Base-by-base conservation (phyloP, 2,113 vertebrate species). In the zebrafish (Danio rerio) region DNA sequence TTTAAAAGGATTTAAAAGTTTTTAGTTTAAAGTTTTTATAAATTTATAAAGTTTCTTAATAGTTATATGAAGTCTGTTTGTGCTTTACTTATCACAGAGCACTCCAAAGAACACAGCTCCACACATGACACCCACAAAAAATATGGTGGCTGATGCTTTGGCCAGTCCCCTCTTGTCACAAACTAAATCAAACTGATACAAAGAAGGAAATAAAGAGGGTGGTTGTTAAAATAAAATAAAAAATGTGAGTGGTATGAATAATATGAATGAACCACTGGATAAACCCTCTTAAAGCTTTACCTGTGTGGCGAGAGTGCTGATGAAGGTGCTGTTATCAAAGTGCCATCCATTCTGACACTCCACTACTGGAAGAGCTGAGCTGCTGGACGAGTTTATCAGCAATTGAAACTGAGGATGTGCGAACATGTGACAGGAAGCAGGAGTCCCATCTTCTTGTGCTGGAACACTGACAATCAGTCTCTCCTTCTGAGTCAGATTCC, bases 161-260 rank as follows among this genome's bases (percentile, higher is more conserved):
- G 94, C 96, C 89, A 97, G 89, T 76, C 93, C 89, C n/a, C 94
- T 97, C 71, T 85, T 94, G 80, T 93, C 89, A 4, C 97, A 98
- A 79, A 98, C 95, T 0, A 98, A 94, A 88, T 98, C 94, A 96
- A 96, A 97, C 96, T 98, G 90, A 84, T 81, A 88, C 20, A 75
- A 62, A 81, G 9, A 70, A 16, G 52, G 9, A 68, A 2, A 11
- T 43, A 52, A 52, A 52, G 49, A 52, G 11, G 7, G 49, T 52
- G 7, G 11, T 52, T 52, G 11, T 52, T 11, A 9, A 11, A 52
- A 52, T 52, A 75, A 65, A 16, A 7, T 13, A n/a, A n/a, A 43
- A 49, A 1, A 7, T 13, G 12, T 16, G 13, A 55, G 21, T 45
- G 72, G 55, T 75, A 52, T 52, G 11, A 52, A 52, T 52, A 11